These are phyloP conservation scores for Plodia interpunctella DNA, from an alignment of 1,140 invertebrate species.

Conservation along the genomic window DNA sequence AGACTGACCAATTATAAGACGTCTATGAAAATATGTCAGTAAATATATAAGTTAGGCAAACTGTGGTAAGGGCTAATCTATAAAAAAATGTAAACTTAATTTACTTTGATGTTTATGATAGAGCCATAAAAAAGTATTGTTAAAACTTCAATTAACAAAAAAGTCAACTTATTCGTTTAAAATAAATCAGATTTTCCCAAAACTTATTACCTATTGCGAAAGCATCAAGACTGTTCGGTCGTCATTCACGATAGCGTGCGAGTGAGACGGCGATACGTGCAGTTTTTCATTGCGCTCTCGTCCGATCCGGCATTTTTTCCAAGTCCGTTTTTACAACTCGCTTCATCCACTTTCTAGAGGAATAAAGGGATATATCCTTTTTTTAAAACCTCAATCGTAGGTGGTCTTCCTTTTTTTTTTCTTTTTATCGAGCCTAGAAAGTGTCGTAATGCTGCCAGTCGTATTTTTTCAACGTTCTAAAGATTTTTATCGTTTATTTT, in stretches of 20 bases:
- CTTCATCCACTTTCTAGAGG: constrained; percentile 45
- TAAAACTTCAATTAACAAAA: no score
- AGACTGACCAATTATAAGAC: no score
- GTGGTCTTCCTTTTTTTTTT: constrained; percentile 35
- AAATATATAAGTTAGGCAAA: no score
- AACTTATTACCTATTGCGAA: constrained; percentile 18
- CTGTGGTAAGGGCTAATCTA: no score
- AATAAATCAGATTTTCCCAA: no score
- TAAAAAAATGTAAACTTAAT: no score
- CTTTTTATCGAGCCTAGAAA: not conserved
- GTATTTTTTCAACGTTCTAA: not conserved
- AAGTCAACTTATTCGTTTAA: no score
- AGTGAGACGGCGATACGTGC: constrained; percentile 40
- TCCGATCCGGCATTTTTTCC: constrained; percentile 50
- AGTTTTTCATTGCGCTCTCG: constrained; percentile 49
- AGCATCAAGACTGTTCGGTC: constrained; percentile 47
- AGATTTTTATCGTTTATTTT: not conserved
- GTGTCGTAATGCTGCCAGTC: not conserved
- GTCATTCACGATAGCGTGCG: constrained; percentile 34
- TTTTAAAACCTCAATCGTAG: constrained; percentile 26
- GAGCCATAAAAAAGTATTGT: no score
- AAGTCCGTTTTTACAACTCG: constrained; percentile 56
- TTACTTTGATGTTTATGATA: no score
- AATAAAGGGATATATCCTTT: constrained; percentile 43
- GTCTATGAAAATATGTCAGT: no score